phyloP scores from a whole-genome alignment of 2,113 vertebrate species.

The Rhea pennata region DNA sequence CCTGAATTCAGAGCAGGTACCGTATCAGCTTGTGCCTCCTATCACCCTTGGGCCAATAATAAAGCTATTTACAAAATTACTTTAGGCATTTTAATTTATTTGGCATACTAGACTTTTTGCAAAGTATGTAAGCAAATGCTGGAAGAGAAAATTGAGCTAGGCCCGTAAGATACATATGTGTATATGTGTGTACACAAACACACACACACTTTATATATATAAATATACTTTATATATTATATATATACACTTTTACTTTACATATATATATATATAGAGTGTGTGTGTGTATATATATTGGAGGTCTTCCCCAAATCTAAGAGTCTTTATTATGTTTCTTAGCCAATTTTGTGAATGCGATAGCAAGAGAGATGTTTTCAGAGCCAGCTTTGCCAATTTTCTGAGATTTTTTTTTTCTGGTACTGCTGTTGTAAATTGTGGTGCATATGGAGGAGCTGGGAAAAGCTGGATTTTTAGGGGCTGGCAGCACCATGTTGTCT shows the following conservation, averaged over 20 bases:
- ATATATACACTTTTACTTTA: no score
- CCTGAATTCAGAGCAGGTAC: conserved; percentile 44
- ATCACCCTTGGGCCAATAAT: conserved; percentile 26
- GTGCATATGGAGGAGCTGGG: not conserved
- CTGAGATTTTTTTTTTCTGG: not conserved
- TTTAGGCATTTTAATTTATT: conserved; percentile 11
- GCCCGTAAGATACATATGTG: not conserved
- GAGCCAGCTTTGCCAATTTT: not conserved
- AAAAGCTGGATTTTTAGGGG: not conserved
- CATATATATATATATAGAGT: no score
- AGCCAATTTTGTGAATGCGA: not conserved
- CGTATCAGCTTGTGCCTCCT: not conserved
- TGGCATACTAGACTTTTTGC: not conserved
- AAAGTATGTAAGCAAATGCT: not conserved
- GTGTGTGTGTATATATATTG: no score
- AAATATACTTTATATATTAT: no score
- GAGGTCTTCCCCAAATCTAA: not conserved
- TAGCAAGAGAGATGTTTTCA: not conserved
- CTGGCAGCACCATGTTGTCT: not conserved
- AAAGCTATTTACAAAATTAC: conserved; percentile 23
- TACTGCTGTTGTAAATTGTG: not conserved
- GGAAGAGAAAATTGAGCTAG: not conserved
- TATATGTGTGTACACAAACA: no score
- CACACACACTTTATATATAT: no score
- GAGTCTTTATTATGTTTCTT: not conserved